phyloP scores from a whole-genome alignment of 1,140 invertebrate species.

The Drosophila insularis region DNA sequence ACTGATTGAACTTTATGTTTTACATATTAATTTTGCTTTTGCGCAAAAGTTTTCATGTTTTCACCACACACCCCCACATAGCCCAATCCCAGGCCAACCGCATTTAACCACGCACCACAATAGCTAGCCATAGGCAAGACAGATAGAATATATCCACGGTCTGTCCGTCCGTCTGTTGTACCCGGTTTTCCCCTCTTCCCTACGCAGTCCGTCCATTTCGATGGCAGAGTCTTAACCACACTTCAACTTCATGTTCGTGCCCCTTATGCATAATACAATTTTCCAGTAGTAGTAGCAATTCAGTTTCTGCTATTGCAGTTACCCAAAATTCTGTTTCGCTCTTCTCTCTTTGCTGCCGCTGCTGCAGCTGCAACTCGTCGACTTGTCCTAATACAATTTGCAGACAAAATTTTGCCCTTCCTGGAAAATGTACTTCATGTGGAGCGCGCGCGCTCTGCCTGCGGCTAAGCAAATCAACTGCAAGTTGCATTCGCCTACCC shows the following conservation, averaged over 20 bases:
- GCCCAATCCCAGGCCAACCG: too few relatives aligned
- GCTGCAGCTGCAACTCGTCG: neutral
- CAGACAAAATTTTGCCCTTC: conserved; percentile 35
- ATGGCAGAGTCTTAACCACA: conserved; percentile 20
- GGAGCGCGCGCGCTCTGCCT: conserved; percentile 11
- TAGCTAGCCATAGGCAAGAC: conserved; percentile 9
- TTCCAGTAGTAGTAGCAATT: conserved; percentile 2
- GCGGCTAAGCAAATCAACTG: conserved; percentile 49
- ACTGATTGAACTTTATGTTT: neutral
- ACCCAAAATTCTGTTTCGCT: neutral
- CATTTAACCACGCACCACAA: conserved; percentile 10
- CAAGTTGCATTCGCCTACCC: conserved; percentile 16
- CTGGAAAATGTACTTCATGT: conserved; percentile 24
- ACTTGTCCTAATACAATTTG: conserved; percentile 56
- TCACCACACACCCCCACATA: neutral
- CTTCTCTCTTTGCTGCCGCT: too few relatives aligned
- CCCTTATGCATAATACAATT: conserved; percentile 33
- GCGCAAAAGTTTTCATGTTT: neutral
- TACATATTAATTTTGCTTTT: conserved; percentile 3
- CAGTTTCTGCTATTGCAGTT: neutral
- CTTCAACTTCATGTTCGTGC: conserved; percentile 20
- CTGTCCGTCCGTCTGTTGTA: neutral
- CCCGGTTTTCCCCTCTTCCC: neutral
- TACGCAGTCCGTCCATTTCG: conserved; percentile 4
- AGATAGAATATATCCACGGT: neutral